Evolutionary conservation across 2,113 vertebrate species (phyloP).

Genomic region (Telmatochromis brichardi): DNA sequence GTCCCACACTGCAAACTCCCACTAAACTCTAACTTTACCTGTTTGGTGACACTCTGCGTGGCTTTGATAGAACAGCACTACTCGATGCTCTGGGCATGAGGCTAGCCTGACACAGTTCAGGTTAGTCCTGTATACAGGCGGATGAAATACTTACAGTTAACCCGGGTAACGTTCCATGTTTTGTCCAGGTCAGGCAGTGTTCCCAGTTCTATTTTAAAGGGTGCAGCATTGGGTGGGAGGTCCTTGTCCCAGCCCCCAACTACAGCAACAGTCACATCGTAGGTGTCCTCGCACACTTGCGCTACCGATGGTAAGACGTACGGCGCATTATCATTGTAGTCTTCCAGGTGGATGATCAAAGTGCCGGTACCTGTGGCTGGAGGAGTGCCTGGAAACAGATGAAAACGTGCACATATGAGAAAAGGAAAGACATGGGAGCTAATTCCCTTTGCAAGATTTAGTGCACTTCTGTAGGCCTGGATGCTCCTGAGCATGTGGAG

Average conservation of each 20-base stretch:
- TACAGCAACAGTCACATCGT: conserved; percentile 84
- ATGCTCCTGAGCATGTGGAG: background rate
- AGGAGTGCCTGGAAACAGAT: conserved; percentile 76
- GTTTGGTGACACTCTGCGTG: background rate
- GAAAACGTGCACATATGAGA: background rate
- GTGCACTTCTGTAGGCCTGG: background rate
- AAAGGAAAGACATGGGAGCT: background rate
- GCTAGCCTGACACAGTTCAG: background rate
- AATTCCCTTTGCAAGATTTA: background rate
- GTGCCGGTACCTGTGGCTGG: conserved; percentile 91
- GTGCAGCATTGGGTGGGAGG: conserved; percentile 85
- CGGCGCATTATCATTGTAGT: conserved; percentile 91
- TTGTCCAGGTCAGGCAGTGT: conserved; percentile 86
- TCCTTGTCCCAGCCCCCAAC: conserved; percentile 87
- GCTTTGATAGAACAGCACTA: background rate
- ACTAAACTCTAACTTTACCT: background rate
- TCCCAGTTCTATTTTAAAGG: conserved; percentile 91
- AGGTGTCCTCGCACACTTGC: conserved; percentile 86
- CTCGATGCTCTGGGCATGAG: background rate
- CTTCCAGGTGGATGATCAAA: conserved; percentile 83
- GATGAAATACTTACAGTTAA: conserved; percentile 84
- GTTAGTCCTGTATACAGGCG: background rate
- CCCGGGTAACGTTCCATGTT: conserved; percentile 86
- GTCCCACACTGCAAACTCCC: background rate
- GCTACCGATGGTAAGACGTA: conserved; percentile 83